Evolutionary conservation across 1,140 invertebrate genomes (phyloP).

Genomic region (Dolichoris vasculosae): DNA sequence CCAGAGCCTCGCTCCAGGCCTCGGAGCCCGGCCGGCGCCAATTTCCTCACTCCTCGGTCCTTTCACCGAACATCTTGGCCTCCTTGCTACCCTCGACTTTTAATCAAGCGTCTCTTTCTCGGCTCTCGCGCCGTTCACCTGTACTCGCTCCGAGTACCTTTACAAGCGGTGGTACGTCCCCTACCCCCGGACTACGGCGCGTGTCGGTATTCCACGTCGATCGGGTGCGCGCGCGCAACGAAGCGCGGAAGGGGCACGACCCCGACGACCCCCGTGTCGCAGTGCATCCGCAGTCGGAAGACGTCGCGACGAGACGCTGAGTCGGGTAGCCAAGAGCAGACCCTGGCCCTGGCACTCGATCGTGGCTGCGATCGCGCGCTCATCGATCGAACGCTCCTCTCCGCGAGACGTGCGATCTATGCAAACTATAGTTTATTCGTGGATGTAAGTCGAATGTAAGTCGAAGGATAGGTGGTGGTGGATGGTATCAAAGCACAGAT

Average conservation of each 20-base stretch:
- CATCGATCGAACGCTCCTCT: neutral
- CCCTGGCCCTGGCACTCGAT: conserved; percentile 18
- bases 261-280: conserved; percentile 64
- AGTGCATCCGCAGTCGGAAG: conserved; percentile 70
- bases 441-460: too few relatives aligned
- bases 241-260: neutral
- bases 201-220: neutral
- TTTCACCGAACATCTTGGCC: neutral
- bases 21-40: neutral
- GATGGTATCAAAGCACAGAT: too few relatives aligned
- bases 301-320: neutral
- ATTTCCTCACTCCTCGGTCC: neutral
- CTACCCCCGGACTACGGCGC: neutral
- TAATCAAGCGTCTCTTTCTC: neutral
- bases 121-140: conserved; percentile 11
- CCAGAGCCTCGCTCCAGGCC: neutral
- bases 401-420: too few relatives aligned
- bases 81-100: neutral
- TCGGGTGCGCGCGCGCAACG: neutral
- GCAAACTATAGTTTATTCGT: too few relatives aligned
- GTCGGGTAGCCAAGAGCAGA: neutral
- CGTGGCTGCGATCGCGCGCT: neutral
- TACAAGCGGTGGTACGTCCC: neutral
- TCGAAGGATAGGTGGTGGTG: too few relatives aligned
- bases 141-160: neutral